Base-by-base conservation (phyloP, 2,113 vertebrate genomes). In the Salvelinus fontinalis region DNA sequence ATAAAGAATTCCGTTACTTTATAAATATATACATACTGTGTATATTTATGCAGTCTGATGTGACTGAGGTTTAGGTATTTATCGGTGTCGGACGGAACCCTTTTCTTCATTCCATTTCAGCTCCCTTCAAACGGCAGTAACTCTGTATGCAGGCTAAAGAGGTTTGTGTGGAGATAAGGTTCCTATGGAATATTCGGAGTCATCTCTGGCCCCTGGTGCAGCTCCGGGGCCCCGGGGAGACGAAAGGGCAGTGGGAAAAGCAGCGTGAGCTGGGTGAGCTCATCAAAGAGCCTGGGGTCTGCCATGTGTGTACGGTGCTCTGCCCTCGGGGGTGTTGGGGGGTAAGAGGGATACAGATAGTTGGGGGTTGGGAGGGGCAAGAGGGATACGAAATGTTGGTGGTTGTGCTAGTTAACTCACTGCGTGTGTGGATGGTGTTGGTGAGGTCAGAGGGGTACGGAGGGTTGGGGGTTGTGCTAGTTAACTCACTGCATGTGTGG, bases 401-500 rank as follows among this genome's bases (percentile, higher is more conserved):
- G 3, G 54, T 20, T 44, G 27, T 62, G 71, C 24, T 57, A 22
- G 71, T 64, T 57, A 20, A 97, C 97, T 96, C 94, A 99, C 98
- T 86, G 97, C 98, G 91, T 99, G 98, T 88, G 98, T 34, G 60
- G 18, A 64, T 12, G 60, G 8, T n/a, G 20, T 64, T 18, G 2
- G 8, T n/a, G 60, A 3, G 60, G 20, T 64, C 11, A 64, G 20
- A 64, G 60, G 60, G 22, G 18, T 9, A 26, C 22, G 22, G 22
- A 24, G 22, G 22, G 62, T 26, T 64, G n/a, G 22, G 8, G 3
- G 67, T 20, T 73, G 27, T 62, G 71, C 24, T 57, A 22, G 71
- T 64, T 57, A 20, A 97, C 97, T 96, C 94, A 99, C 98, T 86
- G 97, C 98, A 91, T 99, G 98, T 88, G 98, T n/a, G n/a, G n/a